These are phyloP conservation scores for Chaunax sp. DNA, from an alignment of 2,797 vertebrate genomes.

Conservation along the genomic window DNA sequence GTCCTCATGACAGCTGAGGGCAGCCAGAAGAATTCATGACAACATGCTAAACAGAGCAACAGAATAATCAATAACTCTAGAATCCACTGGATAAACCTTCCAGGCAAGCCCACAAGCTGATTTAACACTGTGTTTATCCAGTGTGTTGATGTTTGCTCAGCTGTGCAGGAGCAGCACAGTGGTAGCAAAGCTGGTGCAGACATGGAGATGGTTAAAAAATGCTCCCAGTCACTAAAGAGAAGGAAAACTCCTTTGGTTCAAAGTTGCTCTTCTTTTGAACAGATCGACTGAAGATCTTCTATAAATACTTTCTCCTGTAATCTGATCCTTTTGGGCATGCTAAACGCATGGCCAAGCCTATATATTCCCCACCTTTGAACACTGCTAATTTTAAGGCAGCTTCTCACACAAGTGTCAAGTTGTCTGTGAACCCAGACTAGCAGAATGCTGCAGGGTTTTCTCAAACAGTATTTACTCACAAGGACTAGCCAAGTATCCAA, in stretches of 20 bases:
- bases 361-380: constrained; percentile 68
- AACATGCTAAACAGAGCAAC: constrained; percentile 12
- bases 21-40: constrained; percentile 16
- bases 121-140: constrained; percentile 18
- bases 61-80: constrained; percentile 40
- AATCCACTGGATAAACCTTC: constrained; percentile 25
- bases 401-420: constrained; percentile 12
- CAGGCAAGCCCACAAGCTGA: neutral
- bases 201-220: neutral
- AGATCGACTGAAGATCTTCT: constrained; percentile 45
- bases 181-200: constrained; percentile 6
- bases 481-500: neutral
- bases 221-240: neutral
- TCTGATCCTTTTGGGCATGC: constrained; percentile 46
- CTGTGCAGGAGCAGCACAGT: constrained; percentile 10
- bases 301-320: constrained; percentile 73
- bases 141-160: constrained; percentile 4
- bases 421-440: neutral
- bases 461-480: neutral
- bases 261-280: constrained; percentile 25
- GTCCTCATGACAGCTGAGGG: constrained; percentile 28
- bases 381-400: constrained; percentile 27
- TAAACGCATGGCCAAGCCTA: constrained; percentile 65
- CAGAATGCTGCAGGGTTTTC: neutral
- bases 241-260: constrained; percentile 15